Conservation (phyloP, 2,888 invertebrate species). For the Andricus quercusramuli region DNA sequence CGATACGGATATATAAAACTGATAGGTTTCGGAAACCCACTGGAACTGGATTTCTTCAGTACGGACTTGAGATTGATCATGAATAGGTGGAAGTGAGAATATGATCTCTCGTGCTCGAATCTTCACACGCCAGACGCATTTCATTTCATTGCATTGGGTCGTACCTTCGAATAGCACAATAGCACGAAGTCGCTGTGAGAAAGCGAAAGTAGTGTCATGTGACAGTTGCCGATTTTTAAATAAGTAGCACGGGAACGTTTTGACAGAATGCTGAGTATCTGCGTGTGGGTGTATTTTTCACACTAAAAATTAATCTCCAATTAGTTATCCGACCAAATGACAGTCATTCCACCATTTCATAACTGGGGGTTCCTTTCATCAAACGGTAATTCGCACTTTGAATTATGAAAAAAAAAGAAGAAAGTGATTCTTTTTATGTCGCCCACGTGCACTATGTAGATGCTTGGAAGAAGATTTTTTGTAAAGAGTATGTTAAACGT, state of each 20-base stretch:
- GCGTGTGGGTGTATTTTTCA: background rate
- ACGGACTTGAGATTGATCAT: conserved; percentile 9
- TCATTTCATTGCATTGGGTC: conserved; percentile 18
- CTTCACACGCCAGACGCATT: conserved; percentile 37
- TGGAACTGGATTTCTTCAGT: conserved; percentile 1
- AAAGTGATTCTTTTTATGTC: background rate
- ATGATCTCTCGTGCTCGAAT: conserved; percentile 7
- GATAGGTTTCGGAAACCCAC: conserved; percentile 4
- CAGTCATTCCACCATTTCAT: background rate
- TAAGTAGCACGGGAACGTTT: conserved; percentile 23
- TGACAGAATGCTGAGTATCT: background rate
- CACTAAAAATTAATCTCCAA: background rate
- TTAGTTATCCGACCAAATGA: background rate
- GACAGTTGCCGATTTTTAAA: conserved; percentile 31
- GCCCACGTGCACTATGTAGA: background rate
- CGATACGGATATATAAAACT: background rate
- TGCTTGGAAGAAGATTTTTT: background rate
- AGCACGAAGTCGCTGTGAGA: conserved; percentile 2
- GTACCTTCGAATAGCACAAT: conserved; percentile 29
- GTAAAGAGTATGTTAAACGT: background rate
- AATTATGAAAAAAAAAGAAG: background rate
- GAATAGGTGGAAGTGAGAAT: conserved; percentile 29
- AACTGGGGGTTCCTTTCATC: background rate
- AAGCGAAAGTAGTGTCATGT: conserved; percentile 37
- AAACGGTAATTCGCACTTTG: background rate